Evolutionary conservation across 2,113 vertebrate species (phyloP), one percentile per base, ranked within the genome.

Genomic region (Ochotona curzoniae): DNA sequence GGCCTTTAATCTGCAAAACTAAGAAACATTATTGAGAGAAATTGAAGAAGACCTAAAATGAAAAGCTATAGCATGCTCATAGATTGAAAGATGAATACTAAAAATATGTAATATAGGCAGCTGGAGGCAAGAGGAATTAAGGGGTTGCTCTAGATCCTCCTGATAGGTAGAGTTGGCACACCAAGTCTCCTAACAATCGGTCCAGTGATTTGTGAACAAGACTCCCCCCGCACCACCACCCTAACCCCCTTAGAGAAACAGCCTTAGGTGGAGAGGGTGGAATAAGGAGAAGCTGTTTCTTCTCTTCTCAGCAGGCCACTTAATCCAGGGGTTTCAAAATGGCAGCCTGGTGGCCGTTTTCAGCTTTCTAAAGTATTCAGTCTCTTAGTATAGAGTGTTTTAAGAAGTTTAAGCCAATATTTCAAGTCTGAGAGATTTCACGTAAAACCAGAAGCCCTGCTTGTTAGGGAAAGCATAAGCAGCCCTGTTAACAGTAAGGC

Each of bases 361-460:
- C 64, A 26, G 26, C n/a, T 30, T 93, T 87, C 51, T 86, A 47
- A 91, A 76, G 9, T 69, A 66, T 80, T 76, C 80, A 79, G 13
- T 83, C 25, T 81, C 66, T 60, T 23, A 89, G 28, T 51, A 8
- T 3, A 61, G 17, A 66, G 18, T 66, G 23, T 86, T 93, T 94
- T 84, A 51, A 93, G 73, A 94, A 83, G 88, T 51, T 17, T 54
- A 79, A 83, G 60, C 44, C 66, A 87, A 63, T 15, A 17, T 47
- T 90, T 78, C 67, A 93, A 83, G 5, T 89, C 67, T 73, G 63
- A 69, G 26, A 66, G 10, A 63, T 49, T 92, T 90, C 61, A 88
- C 7, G 44, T 30, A 83, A 91, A 90, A 14, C 73, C 51, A 57
- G 20, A 92, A 92, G 76, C 95, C 64, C 44, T 84, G 25, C 32